Conservation (phyloP, 2,113 vertebrate genomes). For the Hemicordylus capensis region DNA sequence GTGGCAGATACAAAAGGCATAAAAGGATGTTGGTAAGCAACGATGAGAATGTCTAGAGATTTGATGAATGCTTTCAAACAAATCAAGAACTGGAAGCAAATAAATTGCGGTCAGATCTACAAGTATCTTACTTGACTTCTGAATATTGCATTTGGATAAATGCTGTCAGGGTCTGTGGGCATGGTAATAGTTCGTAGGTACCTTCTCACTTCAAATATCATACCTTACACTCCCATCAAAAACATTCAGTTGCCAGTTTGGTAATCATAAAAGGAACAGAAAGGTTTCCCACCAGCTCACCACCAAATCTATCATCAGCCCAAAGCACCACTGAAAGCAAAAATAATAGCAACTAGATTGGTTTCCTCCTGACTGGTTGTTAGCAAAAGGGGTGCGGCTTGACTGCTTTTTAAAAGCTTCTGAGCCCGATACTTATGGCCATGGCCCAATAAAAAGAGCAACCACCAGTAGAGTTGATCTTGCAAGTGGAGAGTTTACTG, state of each 20-base stretch:
- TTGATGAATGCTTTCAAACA: not conserved
- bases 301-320: not conserved
- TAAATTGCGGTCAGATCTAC: not conserved
- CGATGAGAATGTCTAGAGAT: constrained; percentile 19
- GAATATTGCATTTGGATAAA: not conserved
- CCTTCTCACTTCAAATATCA: not conserved
- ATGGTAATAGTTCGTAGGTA: not conserved
- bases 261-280: not conserved
- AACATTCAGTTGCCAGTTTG: not conserved
- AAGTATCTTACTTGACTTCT: not conserved
- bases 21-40: not conserved
- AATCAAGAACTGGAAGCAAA: not conserved
- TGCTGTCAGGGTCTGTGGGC: not conserved
- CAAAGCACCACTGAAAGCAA: not conserved
- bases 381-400: not conserved
- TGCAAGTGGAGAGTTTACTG: not conserved
- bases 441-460: not conserved
- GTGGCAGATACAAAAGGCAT: constrained; percentile 1
- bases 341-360: not conserved
- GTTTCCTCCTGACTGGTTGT: not conserved
- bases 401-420: not conserved
- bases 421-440: not conserved
- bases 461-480: not conserved
- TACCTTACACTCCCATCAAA: not conserved
- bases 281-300: not conserved